Percentiles rank a stretch among this genome's conserved stretches.
Evolutionary conservation across 2,113 vertebrate genomes (phyloP).

Genomic region (Loxodonta africana): DNA sequence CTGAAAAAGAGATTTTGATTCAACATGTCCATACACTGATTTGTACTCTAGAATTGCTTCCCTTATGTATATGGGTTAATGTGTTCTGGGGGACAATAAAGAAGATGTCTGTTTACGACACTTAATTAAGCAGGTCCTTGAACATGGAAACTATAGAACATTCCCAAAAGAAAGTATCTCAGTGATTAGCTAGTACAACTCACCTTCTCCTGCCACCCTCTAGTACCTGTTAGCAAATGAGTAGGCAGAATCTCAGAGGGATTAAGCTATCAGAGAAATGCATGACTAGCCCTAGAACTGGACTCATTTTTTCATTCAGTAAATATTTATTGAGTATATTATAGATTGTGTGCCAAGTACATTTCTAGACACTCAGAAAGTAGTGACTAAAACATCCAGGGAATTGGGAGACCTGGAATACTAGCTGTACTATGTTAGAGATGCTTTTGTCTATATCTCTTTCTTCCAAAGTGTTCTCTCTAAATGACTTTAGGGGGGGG

Average conservation of each 20-base stretch:
- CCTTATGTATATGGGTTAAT: not conserved
- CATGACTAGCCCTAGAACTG: not conserved
- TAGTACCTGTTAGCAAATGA: not conserved
- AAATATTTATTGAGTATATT: not conserved
- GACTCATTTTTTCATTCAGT: not conserved
- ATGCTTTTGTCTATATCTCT: not conserved
- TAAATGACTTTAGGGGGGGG: not conserved
- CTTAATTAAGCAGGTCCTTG: not conserved
- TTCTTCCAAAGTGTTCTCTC: not conserved
- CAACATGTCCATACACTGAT: not conserved
- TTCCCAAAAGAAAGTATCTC: not conserved
- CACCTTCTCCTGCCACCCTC: not conserved
- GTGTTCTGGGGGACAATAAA: not conserved
- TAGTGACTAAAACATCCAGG: not conserved
- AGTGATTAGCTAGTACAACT: not conserved
- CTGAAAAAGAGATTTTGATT: not conserved
- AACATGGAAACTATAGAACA: not conserved
- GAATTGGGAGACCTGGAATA: not conserved
- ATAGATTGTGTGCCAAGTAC: not conserved
- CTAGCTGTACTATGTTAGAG: not conserved
- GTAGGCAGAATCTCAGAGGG: not conserved
- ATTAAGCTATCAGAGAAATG: not conserved
- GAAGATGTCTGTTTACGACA: not conserved
- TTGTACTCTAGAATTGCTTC: not conserved
- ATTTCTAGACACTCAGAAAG: not conserved